Base-by-base conservation (phyloP, 2,797 vertebrate species). In the Potorous gilbertii region DNA sequence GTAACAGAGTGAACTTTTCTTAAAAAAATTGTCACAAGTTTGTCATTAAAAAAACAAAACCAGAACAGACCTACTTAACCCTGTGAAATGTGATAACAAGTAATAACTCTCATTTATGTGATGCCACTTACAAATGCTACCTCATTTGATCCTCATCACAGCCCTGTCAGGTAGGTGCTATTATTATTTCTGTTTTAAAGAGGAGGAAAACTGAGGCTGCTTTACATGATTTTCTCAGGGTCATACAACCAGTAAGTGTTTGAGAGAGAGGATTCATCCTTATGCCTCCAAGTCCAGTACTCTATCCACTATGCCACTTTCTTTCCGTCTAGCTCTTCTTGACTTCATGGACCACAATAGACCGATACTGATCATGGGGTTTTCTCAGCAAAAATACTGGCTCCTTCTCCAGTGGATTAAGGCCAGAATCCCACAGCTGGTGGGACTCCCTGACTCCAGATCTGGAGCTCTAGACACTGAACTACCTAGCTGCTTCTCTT, bases 1-100 rank as follows among this genome's bases (percentile, higher is more conserved):
- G n/a, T 57, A 92, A 97, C 52, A 4, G 52, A 96, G 66, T 54
- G 0, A 28, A 46, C 92, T 94, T 56, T 94, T 97, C 93, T 96
- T 40, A 92, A 93, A 66, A 93, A 93, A 95, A 90, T 94, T 94
- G 40, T 81, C 40, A 54, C 34, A 90, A 29, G 90, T 56, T 93
- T 94, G 40, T 81, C 74, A 24, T 46, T 24, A 6, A 81, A 81
- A 81, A 81, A 46, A 81, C 18, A 10, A 46, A 11, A 66, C 10
- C 1, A 62, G 13, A 3, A 5, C 40, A 81, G 21, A 81, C 40
- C 21, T 46, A 46, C 40, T 46, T 46, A 46, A 46, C 8, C 8
- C 9, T 10, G 21, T 27, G 4, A 74, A 74, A 74, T 21, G 16
- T 40, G 14, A 21, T n/a, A 74, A 40, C 4, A n/a, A 66, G 21